Conservation (phyloP, 2,113 vertebrate species). For the Glaucomys volans region DNA sequence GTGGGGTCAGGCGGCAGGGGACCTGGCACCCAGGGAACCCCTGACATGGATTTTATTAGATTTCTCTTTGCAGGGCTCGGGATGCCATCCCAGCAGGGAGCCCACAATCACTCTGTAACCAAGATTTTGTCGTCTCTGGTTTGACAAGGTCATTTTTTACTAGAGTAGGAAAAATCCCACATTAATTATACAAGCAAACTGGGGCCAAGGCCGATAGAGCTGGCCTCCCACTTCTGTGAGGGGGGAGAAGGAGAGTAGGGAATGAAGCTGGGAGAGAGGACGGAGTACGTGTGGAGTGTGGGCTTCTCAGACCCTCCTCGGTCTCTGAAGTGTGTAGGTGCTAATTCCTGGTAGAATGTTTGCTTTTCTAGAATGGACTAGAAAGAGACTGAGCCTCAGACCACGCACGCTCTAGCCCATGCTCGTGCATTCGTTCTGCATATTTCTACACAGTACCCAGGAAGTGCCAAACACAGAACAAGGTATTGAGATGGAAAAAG, state of each 20-base stretch:
- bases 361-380: not conserved
- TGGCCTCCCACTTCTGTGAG: constrained; percentile 73
- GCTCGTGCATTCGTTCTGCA: not conserved
- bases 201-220: constrained; percentile 86
- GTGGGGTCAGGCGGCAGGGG: constrained; percentile 89
- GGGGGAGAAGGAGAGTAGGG: not conserved
- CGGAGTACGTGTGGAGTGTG: too few species aligned
- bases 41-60: constrained; percentile 92
- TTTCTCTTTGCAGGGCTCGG: constrained; percentile 88
- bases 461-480: not conserved
- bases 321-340: not conserved
- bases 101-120: constrained; percentile 89
- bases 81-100: constrained; percentile 90
- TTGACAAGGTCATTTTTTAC: constrained; percentile 93
- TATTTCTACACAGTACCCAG: not conserved
- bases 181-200: constrained; percentile 91
- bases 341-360: not conserved
- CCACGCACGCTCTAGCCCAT: not conserved
- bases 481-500: not conserved
- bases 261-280: not conserved
- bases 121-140: constrained; percentile 90
- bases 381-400: not conserved
- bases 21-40: constrained; percentile 89
- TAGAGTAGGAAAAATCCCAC: constrained; percentile 87
- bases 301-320: not conserved